Evolutionary conservation across 2,113 vertebrate genomes (phyloP), one percentile per base, ranked within the genome.

Genomic region (Xiphophorus maculatus): DNA sequence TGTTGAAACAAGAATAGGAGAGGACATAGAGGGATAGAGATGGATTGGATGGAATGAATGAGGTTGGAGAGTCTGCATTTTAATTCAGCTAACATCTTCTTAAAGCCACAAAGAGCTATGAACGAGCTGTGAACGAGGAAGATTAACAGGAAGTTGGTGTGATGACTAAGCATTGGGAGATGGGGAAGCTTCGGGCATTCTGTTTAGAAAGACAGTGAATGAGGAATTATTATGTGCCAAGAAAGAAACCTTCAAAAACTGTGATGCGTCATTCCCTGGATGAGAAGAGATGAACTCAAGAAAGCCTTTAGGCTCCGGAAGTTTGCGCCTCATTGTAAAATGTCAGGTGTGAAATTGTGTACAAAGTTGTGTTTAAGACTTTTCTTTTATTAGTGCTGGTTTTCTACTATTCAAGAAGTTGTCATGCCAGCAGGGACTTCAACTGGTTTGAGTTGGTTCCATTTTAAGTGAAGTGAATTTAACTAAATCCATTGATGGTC

Each of bases 151-250:
- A 91, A 79, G 85, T 81, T 81, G 87, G 83, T 63, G 73, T 79
- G 88, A 91, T 88, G 88, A 93, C 77, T 87, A 84, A 89, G 82
- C 76, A 71, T 89, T 80, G 88, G 74, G 86, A 87, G 80, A 83
- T 42, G 67, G 77, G 14, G 80, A 75, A 44, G 84, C 84, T 85
- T 54, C 29, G 42, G 84, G 84, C 81, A 58, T 83, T 74, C 77
- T 81, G 77, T 86, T 87, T 81, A 61, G 83, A 87, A 66, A 84
- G 76, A 84, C 70, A 8, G 40, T 84, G 81, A 84, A 89, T 82
- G 80, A 79, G 86, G 54, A 82, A 76, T 83, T 51, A 66, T 67
- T 76, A 71, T 80, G 66, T 85, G 79, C 87, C 78, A 85, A 80
- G 44, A 88, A 29, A 73, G 77, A 60, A 75, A 48, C 61, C 65